Evolutionary conservation across 1,140 invertebrate genomes (phyloP), one percentile per base, ranked within the genome.

Genomic region (Dryas iulia): DNA sequence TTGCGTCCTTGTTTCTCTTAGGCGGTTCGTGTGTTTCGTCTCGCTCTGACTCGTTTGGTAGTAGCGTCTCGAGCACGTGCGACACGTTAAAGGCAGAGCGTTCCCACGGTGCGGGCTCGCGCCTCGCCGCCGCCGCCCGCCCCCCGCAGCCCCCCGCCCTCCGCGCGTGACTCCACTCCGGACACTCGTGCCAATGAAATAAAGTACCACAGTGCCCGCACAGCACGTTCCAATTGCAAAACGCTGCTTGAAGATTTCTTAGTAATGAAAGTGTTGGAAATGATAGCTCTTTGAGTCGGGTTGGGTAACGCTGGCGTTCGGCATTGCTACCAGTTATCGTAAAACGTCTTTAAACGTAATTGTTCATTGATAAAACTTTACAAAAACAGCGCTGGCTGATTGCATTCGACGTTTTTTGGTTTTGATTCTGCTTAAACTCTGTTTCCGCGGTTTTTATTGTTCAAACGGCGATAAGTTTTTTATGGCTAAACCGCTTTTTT

Each of bases 81-180:
- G 84, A 84, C 81, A 79, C 82, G 89, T 89, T 91, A 91, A 91
- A 90, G 89, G 86, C 89, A 89, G 82, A 86, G 74, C 86, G 85
- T 91, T 91, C 87, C 89, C 89, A 91, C 87, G 89, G 87, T 91
- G 71, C 86, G 78, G 64, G 81, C 85, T 83, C 81, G 81, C 78
- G 79, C 77, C n/a, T n/a, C 77, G 66, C 52, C 70, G 71, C 67
- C 74, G 56, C 58, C 67, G 69, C 63, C 74, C 35, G 71, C 76
- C 6, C 35, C n/a, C 35, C 35, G 5, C 14, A 14, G 10, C 14
- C 59, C 72, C 74, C 63, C 76, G 71, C 74, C 79, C 18, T 14
- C 73, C 77, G 64, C 82, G 83, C 88, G 88, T 88, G 88, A 84
- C 84, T 80, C 79, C 71, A 83, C 83, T 86, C 60, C 78, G 82